phyloP scores from a whole-genome alignment of 2,888 invertebrate species.

The Stenchaetothrips biformis region DNA sequence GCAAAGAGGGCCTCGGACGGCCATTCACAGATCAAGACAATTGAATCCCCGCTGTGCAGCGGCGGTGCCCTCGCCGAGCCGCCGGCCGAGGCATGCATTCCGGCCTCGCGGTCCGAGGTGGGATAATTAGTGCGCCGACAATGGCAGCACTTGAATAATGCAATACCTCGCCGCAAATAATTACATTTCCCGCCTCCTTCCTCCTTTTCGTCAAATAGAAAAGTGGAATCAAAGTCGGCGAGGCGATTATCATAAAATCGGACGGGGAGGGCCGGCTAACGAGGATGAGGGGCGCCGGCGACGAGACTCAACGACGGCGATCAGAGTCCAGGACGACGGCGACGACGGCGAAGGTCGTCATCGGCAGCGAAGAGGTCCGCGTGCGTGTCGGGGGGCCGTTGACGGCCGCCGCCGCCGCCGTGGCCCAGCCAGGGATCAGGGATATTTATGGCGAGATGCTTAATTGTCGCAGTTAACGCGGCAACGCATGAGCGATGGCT shows the following conservation, averaged over 20 bases:
- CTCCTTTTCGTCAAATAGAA: neutral
- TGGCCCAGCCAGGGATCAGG: neutral
- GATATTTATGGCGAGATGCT: constrained; percentile 23
- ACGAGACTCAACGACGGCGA: no score
- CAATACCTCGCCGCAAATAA: neutral
- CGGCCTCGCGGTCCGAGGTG: neutral
- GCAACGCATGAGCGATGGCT: constrained; percentile 17
- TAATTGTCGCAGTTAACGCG: constrained; percentile 17
- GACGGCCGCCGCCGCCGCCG: neutral
- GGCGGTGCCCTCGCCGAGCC: neutral
- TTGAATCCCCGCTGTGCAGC: neutral
- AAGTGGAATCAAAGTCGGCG: neutral
- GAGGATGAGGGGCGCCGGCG: neutral
- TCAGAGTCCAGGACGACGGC: neutral
- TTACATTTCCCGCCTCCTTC: neutral
- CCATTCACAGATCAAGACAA: constrained; percentile 23
- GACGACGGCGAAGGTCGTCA: neutral
- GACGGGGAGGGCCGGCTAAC: neutral
- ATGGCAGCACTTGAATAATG: constrained; percentile 6
- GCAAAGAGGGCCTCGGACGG: neutral
- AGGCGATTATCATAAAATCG: neutral
- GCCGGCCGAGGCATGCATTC: neutral
- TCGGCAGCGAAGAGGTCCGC: neutral
- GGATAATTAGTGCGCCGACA: constrained; percentile 1
- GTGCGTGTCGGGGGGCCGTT: constrained; percentile 18